Evolutionary conservation across 1,140 invertebrate genomes (phyloP).

Genomic region (Diachasmimorpha longicaudata): DNA sequence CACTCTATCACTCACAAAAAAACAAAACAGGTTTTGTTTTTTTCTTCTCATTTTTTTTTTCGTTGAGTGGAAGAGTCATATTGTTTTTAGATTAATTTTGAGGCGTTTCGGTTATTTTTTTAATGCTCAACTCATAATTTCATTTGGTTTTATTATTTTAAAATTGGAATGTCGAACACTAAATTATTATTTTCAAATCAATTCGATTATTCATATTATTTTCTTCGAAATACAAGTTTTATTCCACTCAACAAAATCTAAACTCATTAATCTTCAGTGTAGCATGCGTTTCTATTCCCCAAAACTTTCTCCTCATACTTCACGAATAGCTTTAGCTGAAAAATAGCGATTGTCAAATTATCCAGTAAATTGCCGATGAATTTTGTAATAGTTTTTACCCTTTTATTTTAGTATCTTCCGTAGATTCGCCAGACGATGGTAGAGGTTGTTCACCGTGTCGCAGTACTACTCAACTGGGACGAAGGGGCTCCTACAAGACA

Average conservation of each 20-base stretch:
- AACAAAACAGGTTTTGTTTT: neutral
- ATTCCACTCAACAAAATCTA: neutral
- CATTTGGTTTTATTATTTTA: no score
- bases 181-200: no score
- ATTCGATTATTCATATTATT: no score
- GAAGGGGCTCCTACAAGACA: conserved; percentile 84
- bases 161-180: no score
- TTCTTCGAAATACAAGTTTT: neutral
- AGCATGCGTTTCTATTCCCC: conserved; percentile 20
- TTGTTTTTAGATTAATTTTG: no score
- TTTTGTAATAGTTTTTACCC: conserved; percentile 51
- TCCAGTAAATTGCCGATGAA: neutral
- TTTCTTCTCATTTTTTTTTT: neutral
- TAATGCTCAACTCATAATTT: no score
- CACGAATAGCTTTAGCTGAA: neutral
- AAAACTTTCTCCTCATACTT: neutral
- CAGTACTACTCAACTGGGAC: conserved; percentile 72
- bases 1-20: conserved; percentile 39
- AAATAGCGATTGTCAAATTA: conserved; percentile 3
- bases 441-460: conserved; percentile 75
- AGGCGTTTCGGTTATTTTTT: no score
- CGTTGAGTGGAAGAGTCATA: no score
- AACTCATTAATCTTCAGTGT: conserved; percentile 14
- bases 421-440: conserved; percentile 84
- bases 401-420: conserved; percentile 64